Base-by-base conservation (phyloP, 2,113 vertebrate species). In the Oncorhynchus gorbuscha region DNA sequence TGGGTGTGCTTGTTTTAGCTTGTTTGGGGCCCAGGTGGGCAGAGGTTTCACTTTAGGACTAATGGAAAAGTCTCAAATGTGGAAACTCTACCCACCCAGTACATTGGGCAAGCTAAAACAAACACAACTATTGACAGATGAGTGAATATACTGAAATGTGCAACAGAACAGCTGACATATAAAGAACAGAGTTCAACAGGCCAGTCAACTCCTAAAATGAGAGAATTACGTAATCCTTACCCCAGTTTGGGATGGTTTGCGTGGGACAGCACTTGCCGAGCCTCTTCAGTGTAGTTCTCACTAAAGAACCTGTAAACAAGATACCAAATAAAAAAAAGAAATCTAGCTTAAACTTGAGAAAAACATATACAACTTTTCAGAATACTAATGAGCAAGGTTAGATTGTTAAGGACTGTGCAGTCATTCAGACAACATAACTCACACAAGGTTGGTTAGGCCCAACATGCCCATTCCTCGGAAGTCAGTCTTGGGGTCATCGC, bases 401-500 rank as follows among this genome's bases (percentile, higher is more conserved):
- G 24, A 16, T 3, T 20, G 35, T 67, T 35, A 30, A 20, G 68
- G 62, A 48, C 35, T 69, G 13, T 4, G 5, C 51, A n/a, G 51
- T 18, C 49, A 26, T 59, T 28, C 61, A 14, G n/a, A 72, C 5
- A 30, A 24, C 6, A 35, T 4, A 61, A 96, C 98, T 97, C 92
- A 99, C 98, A 99, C 86, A 28, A 99, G 95, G 83, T 99, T 99
- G 71, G 93, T 91, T 12, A 99, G 90, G 51, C 97, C 98, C 72
- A 99, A 94, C 82, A 99, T 88, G 76, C 98, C 97, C 97, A 99
- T 99, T 90, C 98, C 98, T 94, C 97, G 93, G 90, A 99, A 99
- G 92, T 99, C 98, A 8, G 98, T 99, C 93, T 98, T 99, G 26
- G 97, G 98, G 80, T 99, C 98, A 20, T 99, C 97, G 0, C 98